Evolutionary conservation across 2,797 vertebrate species (phyloP).

Genomic region (Zenarchopterus dispar): DNA sequence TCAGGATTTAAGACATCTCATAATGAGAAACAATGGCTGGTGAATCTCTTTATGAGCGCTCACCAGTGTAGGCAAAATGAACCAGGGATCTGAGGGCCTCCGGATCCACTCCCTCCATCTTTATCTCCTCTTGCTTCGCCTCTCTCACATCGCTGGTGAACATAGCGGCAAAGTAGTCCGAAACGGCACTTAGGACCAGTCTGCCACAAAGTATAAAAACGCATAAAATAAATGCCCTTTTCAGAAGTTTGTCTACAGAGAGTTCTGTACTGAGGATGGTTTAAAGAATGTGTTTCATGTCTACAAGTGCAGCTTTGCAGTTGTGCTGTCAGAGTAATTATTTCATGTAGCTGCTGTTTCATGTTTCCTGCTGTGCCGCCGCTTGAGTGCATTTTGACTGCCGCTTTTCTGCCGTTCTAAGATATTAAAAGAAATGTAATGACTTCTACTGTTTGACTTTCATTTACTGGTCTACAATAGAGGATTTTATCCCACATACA

Average conservation of each 20-base stretch:
- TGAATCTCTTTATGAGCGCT: slow-evolving; percentile 74
- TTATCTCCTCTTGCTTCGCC: slow-evolving; percentile 97
- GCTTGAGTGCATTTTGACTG: neutral
- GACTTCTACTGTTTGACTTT: slow-evolving; percentile 15
- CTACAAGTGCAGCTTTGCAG: slow-evolving; percentile 1
- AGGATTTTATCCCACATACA: slow-evolving; percentile 36
- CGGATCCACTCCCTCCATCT: slow-evolving; percentile 96
- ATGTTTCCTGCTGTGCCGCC: slow-evolving; percentile 5
- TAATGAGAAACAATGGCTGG: slow-evolving; percentile 54
- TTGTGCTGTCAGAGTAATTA: neutral
- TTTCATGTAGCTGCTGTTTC: slow-evolving; percentile 10
- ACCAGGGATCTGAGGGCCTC: slow-evolving; percentile 93
- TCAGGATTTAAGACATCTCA: slow-evolving; percentile 45
- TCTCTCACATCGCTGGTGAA: slow-evolving; percentile 96
- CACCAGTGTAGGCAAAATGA: slow-evolving; percentile 96
- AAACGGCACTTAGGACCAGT: slow-evolving; percentile 93
- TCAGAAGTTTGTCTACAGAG: slow-evolving; percentile 1
- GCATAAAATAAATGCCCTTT: slow-evolving; percentile 30
- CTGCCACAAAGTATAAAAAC: slow-evolving; percentile 74
- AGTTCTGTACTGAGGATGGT: slow-evolving; percentile 22
- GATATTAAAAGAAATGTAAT: slow-evolving; percentile 3
- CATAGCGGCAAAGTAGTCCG: slow-evolving; percentile 98
- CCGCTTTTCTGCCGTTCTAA: slow-evolving; percentile 11
- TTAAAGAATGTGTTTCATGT: slow-evolving; percentile 23
- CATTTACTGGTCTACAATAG: slow-evolving; percentile 36